phyloP scores from a whole-genome alignment of 92 coral and sea anemone species.

The Bergia puertoricense region DNA sequence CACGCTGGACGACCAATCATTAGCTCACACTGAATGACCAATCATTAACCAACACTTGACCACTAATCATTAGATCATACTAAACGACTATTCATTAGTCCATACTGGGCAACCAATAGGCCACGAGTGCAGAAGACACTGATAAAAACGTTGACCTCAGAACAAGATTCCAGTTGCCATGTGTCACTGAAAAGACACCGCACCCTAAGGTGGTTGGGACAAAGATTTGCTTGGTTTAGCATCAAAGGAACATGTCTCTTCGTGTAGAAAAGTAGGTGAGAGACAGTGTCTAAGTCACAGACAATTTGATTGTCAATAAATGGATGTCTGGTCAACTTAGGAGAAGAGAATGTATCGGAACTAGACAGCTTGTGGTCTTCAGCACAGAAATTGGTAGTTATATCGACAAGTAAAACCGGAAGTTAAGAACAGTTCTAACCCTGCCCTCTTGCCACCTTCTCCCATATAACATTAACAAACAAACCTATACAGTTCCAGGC shows the following conservation, averaged over 20 bases:
- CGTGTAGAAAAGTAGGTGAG: background rate
- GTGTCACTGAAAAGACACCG: background rate
- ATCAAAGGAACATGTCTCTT: background rate
- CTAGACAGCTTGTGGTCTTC: background rate
- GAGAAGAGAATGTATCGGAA: background rate
- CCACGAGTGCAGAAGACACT: background rate
- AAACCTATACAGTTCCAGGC: too few relatives aligned
- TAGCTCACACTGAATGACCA: too few relatives aligned
- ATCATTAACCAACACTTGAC: too few relatives aligned
- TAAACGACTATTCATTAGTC: too few relatives aligned
- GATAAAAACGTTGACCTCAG: conserved; percentile 3
- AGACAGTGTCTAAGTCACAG: background rate
- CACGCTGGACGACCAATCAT: too few relatives aligned
- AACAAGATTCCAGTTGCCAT: background rate
- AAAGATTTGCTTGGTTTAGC: background rate
- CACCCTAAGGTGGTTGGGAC: background rate
- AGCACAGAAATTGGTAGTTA: background rate
- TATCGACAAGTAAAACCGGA: background rate
- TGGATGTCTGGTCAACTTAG: background rate
- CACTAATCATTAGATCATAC: too few relatives aligned
- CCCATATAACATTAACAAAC: too few relatives aligned
- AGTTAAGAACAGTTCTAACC: background rate
- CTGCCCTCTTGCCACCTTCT: too few relatives aligned
- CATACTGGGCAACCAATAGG: too few relatives aligned
- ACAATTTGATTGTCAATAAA: background rate